phyloP scores from a whole-genome alignment of 2,797 vertebrate genomes.

The Hypotaenidia okinawae region DNA sequence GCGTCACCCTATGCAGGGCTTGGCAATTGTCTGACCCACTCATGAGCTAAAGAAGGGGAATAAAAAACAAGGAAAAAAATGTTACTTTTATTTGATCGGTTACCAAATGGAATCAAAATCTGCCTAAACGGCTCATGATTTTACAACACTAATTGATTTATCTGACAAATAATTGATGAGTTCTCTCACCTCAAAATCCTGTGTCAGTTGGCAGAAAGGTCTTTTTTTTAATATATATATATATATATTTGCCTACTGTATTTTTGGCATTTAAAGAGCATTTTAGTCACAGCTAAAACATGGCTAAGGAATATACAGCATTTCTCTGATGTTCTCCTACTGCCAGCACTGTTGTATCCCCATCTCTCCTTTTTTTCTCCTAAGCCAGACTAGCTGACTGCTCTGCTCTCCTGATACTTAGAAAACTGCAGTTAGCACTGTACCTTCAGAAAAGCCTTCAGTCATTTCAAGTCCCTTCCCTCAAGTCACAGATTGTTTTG shows the following conservation, averaged over 20 bases:
- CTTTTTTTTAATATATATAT: background rate
- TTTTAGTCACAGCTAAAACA: background rate
- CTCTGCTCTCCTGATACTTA: background rate
- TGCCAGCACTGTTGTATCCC: background rate
- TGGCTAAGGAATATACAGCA: accelerated
- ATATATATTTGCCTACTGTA: background rate
- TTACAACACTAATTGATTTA: background rate
- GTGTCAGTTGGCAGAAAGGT: background rate
- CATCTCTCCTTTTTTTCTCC: background rate
- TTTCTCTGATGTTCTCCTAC: background rate
- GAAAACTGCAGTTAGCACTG: background rate
- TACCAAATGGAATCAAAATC: background rate
- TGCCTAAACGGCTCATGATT: background rate
- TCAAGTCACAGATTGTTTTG: background rate
- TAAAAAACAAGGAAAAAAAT: background rate
- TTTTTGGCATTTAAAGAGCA: background rate
- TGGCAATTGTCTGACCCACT: background rate
- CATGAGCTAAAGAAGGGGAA: background rate
- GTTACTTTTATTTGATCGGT: background rate
- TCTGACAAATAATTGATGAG: background rate
- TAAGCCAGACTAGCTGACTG: background rate
- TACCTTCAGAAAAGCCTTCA: background rate
- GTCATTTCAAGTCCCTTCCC: background rate
- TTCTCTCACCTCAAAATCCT: background rate
- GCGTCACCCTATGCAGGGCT: background rate